These are phyloP conservation scores for Pterois miles DNA, from an alignment of 2,797 vertebrate genomes.

Conservation along the genomic window DNA sequence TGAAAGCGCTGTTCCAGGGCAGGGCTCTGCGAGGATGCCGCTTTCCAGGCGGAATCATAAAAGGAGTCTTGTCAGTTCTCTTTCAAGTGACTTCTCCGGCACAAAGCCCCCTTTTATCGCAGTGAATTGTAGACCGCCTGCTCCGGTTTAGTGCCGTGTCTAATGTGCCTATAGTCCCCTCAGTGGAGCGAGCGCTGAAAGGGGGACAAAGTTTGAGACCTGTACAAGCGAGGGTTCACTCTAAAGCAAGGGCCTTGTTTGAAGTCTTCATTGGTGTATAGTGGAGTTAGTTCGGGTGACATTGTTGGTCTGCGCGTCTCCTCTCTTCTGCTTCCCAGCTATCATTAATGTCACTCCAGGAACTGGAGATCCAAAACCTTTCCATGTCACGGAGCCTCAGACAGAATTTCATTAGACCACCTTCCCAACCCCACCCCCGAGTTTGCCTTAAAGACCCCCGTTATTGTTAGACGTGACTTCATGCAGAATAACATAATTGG, in stretches of 20 bases:
- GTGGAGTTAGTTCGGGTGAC: constrained; percentile 64
- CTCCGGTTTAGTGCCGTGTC: constrained; percentile 86
- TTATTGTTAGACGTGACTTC: constrained; percentile 13
- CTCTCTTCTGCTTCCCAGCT: no score
- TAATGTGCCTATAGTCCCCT: constrained; percentile 83
- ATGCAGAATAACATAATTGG: constrained; percentile 22
- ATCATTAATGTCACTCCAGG: constrained; percentile 58
- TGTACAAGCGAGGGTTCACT: constrained; percentile 85
- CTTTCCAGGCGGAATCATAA: constrained; percentile 81
- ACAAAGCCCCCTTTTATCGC: constrained; percentile 86
- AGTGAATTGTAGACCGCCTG: constrained; percentile 82
- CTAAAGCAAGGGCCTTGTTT: constrained; percentile 70
- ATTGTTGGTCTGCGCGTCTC: constrained; percentile 54
- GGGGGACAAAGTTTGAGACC: constrained; percentile 87
- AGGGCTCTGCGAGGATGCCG: constrained; percentile 73
- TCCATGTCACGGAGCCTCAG: constrained; percentile 28
- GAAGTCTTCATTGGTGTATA: constrained; percentile 80
- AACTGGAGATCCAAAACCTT: constrained; percentile 20
- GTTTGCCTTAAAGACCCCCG: constrained; percentile 10
- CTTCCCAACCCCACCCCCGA: constrained; percentile 12
- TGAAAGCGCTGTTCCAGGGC: constrained; percentile 80
- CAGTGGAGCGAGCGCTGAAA: constrained; percentile 79
- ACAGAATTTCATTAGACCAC: constrained; percentile 34
- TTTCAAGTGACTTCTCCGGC: constrained; percentile 86
- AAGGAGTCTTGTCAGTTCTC: constrained; percentile 84